phyloP scores from a whole-genome alignment of 2,888 invertebrate species.

The Folsomia candida region DNA sequence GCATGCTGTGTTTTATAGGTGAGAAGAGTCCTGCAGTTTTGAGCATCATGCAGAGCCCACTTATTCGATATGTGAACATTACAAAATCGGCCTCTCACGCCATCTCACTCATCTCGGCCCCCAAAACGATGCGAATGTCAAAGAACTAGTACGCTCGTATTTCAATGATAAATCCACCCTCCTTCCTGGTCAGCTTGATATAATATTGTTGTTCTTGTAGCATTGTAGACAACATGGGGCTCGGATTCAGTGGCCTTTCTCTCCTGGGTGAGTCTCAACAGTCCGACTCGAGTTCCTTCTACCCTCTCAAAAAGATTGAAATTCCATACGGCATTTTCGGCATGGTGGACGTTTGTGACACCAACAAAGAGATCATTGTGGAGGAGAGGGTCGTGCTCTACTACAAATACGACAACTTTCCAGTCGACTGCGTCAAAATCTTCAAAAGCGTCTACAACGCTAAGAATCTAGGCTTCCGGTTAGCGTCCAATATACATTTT shows the following conservation, averaged over 20 bases:
- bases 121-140: slow-evolving; percentile 71
- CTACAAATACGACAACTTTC: slow-evolving; percentile 94
- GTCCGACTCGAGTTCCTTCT: slow-evolving; percentile 82
- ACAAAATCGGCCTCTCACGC: slow-evolving; percentile 84
- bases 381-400: slow-evolving; percentile 88
- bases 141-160: slow-evolving; percentile 60
- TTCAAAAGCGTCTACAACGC: slow-evolving; percentile 81
- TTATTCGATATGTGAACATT: slow-evolving; percentile 75
- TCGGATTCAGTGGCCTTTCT: slow-evolving; percentile 84
- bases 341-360: slow-evolving; percentile 92
- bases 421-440: slow-evolving; percentile 96
- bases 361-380: slow-evolving; percentile 83
- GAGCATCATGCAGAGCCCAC: slow-evolving; percentile 82
- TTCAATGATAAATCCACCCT: not conserved
- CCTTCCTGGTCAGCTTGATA: not conserved
- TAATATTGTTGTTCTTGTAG: slow-evolving; percentile 52
- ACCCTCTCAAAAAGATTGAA: slow-evolving; percentile 74
- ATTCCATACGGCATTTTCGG: slow-evolving; percentile 75
- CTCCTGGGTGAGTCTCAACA: slow-evolving; percentile 89
- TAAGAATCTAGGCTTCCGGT: slow-evolving; percentile 81
- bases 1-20: no score
- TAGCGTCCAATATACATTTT: not conserved
- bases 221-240: slow-evolving; percentile 77
- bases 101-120: slow-evolving; percentile 84
- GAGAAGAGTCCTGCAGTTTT: slow-evolving; percentile 92